Base-by-base conservation (phyloP, 2,888 invertebrate genomes). In the Drosophila pseudotakahashii region DNA sequence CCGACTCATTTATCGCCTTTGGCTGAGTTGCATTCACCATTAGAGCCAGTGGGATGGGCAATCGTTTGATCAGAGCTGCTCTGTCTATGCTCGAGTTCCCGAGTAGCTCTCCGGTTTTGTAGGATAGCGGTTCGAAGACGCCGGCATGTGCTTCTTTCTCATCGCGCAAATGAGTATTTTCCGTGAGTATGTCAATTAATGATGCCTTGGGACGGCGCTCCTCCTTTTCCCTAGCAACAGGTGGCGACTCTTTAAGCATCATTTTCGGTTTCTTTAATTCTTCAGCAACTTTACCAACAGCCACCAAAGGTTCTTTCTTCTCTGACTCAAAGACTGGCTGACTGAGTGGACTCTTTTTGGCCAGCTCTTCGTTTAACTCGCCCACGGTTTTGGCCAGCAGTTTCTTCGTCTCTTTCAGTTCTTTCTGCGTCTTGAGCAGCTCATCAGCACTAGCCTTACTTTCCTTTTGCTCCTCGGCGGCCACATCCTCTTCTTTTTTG, bases 401-500 rank as follows among this genome's bases (percentile, higher is more conserved):
- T 57, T 90, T 88, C 82, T 92, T 91, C 13, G 91, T 88, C 55
- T 89, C 81, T 42, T 90, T 88, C 6, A 90, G 71, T 72, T 91
- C 89, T 11, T 89, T 89, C 72, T 91, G 89, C 5, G 91, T 89
- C 67, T 90, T 86, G 14, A 88, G 90, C 42, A 88, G 88, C 63
- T 93, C 91, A 2, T 90, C 75, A 57, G 89, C 76, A 74, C 73
- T 67, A 67, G 82, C 68, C 53, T 89, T 89, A 45, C 67, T 75
- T 34, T 81, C 88, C 73, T 89, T 88, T 44, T 77, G 77, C 66
- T 91, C 89, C 51, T 92, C 92, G 3, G 90, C 90, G 2, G 90
- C 90, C 32, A 91, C 90, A 62, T 91, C 90, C 42, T 92, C 91
- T 45, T 93, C 92, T 77, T 93, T 93, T 74, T 93, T 93, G 58